Evolutionary conservation across 2,113 vertebrate genomes (phyloP).

Genomic region (human): GRCh38 chr2:133079501-133080000

Average conservation of each 20-base stretch:
- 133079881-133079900: not conserved
- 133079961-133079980: not conserved
- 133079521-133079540: not conserved
- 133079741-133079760: not conserved
- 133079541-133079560: not conserved
- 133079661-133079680: not conserved
- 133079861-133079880: not conserved
- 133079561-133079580: not conserved
- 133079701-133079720: not conserved
- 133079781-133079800: not conserved
- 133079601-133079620: not conserved
- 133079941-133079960: not conserved
- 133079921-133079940: not conserved
- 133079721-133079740: not conserved
- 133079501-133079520: not conserved
- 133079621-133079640: not conserved
- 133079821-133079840: not conserved
- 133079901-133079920: not conserved
- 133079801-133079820: not conserved
- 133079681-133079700: not conserved
- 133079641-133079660: not conserved
- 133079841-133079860: not conserved
- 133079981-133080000: not conserved
- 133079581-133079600: not conserved
- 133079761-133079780: not conserved